phyloP scores from a whole-genome alignment of 1,140 invertebrate species.

The Cheumatopsyche charites region DNA sequence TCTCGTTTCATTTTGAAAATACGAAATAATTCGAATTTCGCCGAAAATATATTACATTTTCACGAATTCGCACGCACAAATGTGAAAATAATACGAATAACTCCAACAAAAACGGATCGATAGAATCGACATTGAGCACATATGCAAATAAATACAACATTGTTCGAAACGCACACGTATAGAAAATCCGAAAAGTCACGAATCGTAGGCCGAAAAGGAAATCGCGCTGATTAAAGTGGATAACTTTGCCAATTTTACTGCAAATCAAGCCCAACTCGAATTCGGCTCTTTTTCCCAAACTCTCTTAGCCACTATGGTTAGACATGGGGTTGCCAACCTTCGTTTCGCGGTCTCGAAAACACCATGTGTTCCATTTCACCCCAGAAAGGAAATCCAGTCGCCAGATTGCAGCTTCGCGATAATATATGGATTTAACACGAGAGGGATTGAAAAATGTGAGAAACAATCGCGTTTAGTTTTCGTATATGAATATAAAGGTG shows the following conservation, averaged over 20 bases:
- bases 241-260: conserved; percentile 39
- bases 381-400: conserved; percentile 7
- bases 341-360: conserved; percentile 2
- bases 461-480: too few relatives aligned
- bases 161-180: too few relatives aligned
- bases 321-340: neutral
- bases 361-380: conserved; percentile 2
- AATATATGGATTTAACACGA: conserved; percentile 4
- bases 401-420: neutral
- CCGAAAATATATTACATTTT: too few relatives aligned
- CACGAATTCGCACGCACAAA: too few relatives aligned
- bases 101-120: neutral
- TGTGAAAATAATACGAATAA: neutral
- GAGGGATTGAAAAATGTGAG: too few relatives aligned
- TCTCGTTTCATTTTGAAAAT: too few relatives aligned
- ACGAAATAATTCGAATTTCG: too few relatives aligned
- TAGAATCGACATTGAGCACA: neutral
- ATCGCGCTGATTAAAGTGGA: conserved; percentile 38
- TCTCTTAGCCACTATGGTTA: neutral
- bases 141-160: conserved; percentile 1
- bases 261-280: conserved; percentile 31
- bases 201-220: neutral
- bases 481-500: too few relatives aligned
- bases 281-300: conserved; percentile 12
- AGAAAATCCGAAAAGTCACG: too few relatives aligned